A percentile compares a stretch with the other conserved stretches of the same genome.
Conservation (phyloP, 2,797 vertebrate species). For the Pagetopsis macropterus region DNA sequence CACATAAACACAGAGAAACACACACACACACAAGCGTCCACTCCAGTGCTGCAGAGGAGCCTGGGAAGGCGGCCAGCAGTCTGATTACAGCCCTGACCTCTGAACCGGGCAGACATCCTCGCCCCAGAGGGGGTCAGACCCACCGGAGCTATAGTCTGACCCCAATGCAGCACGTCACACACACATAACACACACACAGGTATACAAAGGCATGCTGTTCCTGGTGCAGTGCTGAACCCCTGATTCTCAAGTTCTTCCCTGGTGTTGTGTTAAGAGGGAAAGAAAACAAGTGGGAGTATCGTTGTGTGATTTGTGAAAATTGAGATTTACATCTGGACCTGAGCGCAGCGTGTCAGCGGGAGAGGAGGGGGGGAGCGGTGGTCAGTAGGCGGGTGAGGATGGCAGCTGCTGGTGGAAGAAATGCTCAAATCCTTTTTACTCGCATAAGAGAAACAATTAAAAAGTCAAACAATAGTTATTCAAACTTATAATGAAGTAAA, state of each 20-base stretch:
- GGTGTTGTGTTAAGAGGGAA: constrained; percentile 74
- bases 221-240: constrained; percentile 47
- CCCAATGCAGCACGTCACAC: constrained; percentile 56
- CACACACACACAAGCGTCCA: constrained; percentile 41
- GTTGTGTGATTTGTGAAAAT: constrained; percentile 68
- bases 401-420: constrained; percentile 9
- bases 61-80: constrained; percentile 82
- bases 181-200: constrained; percentile 36
- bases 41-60: constrained; percentile 57
- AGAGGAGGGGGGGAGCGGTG: constrained; percentile 28
- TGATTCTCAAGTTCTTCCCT: constrained; percentile 67
- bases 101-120: constrained; percentile 74
- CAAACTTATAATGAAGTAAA: background rate
- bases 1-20: constrained; percentile 15
- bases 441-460: background rate
- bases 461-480: no score
- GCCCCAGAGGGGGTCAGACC: constrained; percentile 77
- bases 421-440: background rate
- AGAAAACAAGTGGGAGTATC: constrained; percentile 71
- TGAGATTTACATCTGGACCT: constrained; percentile 67
- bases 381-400: constrained; percentile 47
- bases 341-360: constrained; percentile 41
- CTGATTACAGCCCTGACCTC: constrained; percentile 82
- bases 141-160: constrained; percentile 76
- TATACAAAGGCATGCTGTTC: constrained; percentile 71